These are phyloP conservation scores for Eidolon dupreanum DNA, from an alignment of 2,797 vertebrate species.

Conservation along the genomic window DNA sequence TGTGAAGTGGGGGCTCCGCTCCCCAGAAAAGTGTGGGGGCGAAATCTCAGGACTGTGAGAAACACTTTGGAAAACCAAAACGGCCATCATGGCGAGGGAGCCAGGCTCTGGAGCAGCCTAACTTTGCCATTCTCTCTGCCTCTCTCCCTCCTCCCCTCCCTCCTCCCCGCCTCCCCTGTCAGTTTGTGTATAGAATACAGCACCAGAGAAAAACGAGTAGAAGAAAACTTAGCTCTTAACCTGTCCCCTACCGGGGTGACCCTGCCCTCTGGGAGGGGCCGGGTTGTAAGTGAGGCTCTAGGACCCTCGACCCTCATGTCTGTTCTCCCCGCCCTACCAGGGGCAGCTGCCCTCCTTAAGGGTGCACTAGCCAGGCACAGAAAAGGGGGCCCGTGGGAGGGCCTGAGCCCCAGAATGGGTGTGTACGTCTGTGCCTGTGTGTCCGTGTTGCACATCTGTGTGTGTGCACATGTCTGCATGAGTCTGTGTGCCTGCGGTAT, in stretches of 20 bases:
- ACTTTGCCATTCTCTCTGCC: neutral
- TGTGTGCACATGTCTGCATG: rapidly evolving
- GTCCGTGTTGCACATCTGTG: neutral
- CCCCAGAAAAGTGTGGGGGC: neutral
- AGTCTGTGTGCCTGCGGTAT: neutral
- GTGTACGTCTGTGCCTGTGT: too few relatives aligned
- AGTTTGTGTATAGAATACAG: slow-evolving; percentile 52
- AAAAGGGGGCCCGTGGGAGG: neutral
- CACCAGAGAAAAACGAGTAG: slow-evolving; percentile 59
- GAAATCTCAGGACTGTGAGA: neutral
- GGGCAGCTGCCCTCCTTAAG: neutral
- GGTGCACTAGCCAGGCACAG: neutral
- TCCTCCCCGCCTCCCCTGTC: neutral
- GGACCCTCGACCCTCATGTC: neutral
- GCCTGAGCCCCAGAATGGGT: neutral
- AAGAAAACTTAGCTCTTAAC: slow-evolving; percentile 73
- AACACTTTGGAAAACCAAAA: neutral
- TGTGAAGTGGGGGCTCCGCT: neutral
- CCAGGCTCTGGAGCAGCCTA: neutral
- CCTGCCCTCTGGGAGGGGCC: slow-evolving; percentile 66
- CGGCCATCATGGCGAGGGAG: rapidly evolving
- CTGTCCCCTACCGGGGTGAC: slow-evolving; percentile 70
- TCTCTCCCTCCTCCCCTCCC: too few relatives aligned
- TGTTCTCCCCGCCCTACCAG: neutral
- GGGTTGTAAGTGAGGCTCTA: slow-evolving; percentile 73